Conservation (phyloP, 2,888 invertebrate genomes). For the Ischnus inquisitorius region DNA sequence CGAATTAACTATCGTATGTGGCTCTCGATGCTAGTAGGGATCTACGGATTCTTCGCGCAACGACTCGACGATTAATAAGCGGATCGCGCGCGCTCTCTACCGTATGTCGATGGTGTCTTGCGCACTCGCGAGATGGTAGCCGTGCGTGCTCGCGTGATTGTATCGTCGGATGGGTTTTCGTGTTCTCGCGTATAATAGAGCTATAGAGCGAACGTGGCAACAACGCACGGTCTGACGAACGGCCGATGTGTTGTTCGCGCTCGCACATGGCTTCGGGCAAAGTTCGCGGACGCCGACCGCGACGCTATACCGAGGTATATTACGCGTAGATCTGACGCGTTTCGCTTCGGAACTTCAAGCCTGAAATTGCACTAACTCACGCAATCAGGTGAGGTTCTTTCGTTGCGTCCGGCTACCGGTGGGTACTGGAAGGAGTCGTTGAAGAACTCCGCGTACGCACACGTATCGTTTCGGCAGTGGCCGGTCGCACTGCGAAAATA, state of each 20-base stretch:
- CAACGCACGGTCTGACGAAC: constrained; percentile 57
- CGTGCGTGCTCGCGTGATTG: neutral
- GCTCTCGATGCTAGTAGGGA: constrained; percentile 3
- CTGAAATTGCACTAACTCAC: constrained; percentile 8
- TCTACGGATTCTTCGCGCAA: constrained; percentile 48
- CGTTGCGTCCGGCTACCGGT: constrained; percentile 12
- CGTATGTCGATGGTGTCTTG: neutral
- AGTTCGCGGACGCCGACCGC: constrained; percentile 62
- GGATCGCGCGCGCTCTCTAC: neutral
- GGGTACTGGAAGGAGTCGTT: neutral
- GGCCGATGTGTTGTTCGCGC: constrained; percentile 23
- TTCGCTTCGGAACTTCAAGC: neutral
- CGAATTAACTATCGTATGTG: neutral
- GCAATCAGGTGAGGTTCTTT: constrained; percentile 33
- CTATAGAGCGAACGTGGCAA: constrained; percentile 69
- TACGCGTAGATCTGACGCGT: constrained; percentile 6
- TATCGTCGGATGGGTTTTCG: neutral
- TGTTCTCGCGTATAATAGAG: neutral
- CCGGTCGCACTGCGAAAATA: neutral
- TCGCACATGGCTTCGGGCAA: constrained; percentile 68
- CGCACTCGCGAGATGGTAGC: neutral
- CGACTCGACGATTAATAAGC: constrained; percentile 21
- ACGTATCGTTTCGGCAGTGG: neutral
- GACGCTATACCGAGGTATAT: neutral
- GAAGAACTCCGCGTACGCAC: neutral